Percentiles rank a stretch among this genome's conserved stretches.
phyloP scores from a whole-genome alignment of 2,888 invertebrate species.

The Rhorus exstirpatorius region DNA sequence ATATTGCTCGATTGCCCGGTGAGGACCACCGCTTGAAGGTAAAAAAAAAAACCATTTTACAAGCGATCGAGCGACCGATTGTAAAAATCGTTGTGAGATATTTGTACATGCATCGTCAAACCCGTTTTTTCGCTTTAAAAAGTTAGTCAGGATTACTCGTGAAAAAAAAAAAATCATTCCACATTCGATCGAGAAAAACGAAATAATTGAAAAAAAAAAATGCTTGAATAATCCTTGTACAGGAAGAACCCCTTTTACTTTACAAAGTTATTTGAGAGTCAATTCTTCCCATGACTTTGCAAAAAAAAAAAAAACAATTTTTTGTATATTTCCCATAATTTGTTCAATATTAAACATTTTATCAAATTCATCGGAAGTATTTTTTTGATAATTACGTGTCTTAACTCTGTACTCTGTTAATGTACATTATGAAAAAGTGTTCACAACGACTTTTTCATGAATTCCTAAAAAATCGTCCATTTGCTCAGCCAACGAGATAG shows the following conservation, averaged over 20 bases:
- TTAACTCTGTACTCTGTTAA: too few relatives aligned
- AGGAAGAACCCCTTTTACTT: background rate
- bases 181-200: background rate
- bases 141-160: background rate
- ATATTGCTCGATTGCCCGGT: conserved; percentile 59
- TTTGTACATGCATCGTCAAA: background rate
- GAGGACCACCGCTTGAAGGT: background rate
- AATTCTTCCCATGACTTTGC: too few relatives aligned
- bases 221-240: background rate
- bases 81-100: conserved; percentile 34
- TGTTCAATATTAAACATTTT: too few relatives aligned
- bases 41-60: conserved; percentile 33
- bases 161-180: background rate
- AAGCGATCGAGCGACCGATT: conserved; percentile 1
- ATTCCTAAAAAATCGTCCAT: too few relatives aligned
- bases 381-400: too few relatives aligned
- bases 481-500: too few relatives aligned
- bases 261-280: background rate
- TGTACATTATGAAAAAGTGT: too few relatives aligned
- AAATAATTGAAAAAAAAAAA: background rate
- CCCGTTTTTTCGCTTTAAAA: conserved; percentile 12
- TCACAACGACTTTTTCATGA: background rate
- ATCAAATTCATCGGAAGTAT: too few relatives aligned
- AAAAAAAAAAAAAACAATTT: too few relatives aligned
- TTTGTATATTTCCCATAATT: too few relatives aligned